A percentile compares a stretch with the other conserved stretches of the same genome.
Conservation (phyloP, 2,888 invertebrate species). For the Lasius platythorax region DNA sequence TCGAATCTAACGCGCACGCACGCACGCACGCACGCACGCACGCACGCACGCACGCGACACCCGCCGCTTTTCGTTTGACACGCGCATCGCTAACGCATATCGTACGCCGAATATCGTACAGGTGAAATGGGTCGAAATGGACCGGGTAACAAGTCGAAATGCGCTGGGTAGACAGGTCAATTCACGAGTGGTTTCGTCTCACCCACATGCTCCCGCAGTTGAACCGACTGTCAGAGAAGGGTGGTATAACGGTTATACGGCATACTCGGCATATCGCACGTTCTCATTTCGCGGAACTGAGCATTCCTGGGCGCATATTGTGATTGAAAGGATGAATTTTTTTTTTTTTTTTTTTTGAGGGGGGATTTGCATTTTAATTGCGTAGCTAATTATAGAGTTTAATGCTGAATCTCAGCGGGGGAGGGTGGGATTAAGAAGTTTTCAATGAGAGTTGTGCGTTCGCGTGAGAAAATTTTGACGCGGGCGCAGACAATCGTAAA, state of each 20-base stretch:
- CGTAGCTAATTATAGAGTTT: not conserved
- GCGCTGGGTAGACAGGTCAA: conserved; percentile 42
- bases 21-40: conserved; percentile 21
- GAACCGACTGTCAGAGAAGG: conserved; percentile 5
- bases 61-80: conserved; percentile 12
- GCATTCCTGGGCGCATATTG: not conserved
- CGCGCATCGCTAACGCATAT: conserved; percentile 11
- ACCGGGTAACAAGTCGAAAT: conserved; percentile 18
- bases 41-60: conserved; percentile 17
- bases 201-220: not conserved
- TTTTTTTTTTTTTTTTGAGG: too few relatives aligned
- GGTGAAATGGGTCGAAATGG: conserved; percentile 1
- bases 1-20: conserved; percentile 39
- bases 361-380: conserved; percentile 4
- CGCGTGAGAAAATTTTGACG: not conserved
- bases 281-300: not conserved
- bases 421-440: not conserved
- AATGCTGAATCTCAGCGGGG: not conserved
- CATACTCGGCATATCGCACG: not conserved
- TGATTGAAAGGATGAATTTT: not conserved
- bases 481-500: not conserved
- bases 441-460: not conserved
- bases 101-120: conserved; percentile 1
- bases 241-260: not conserved
- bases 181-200: conserved; percentile 32